Base-by-base conservation (phyloP, 2,113 vertebrate species). In the Menura novaehollandiae region DNA sequence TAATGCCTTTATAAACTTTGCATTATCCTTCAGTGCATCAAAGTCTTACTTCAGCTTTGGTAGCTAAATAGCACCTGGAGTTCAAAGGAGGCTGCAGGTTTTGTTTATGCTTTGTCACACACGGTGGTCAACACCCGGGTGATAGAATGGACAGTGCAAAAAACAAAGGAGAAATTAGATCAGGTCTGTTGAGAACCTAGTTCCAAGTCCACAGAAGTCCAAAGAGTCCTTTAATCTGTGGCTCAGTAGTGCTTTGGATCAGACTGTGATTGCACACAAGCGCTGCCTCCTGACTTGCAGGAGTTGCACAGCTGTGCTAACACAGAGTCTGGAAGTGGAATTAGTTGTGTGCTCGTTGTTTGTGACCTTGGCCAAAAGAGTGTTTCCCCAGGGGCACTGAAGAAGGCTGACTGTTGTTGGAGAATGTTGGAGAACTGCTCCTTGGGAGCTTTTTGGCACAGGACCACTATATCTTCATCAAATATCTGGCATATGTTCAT, bases 271-370 rank as follows among this genome's bases (percentile, higher is more conserved):
- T 44, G 67, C 27, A 22, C 59, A 6, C 22, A 4, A 5, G n/a
- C 7, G 3, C 43, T 4, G 10, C 43, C 75, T 51, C 71, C 67
- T 32, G 53, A 33, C 30, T 6, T 2, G 55, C 13, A 52, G 72
- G 39, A 30, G 33, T 2, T 67, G n/a, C 75, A 2, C 8, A n/a
- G 72, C 76, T 46, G 44, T 32, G 75, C 72, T 58, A 5, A 37
- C 63, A 46, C 7, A 4, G 52, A 1, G 5, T 4, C 24, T 35
- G 83, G 33, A 10, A 43, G 37, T 3, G n/a, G 51, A 43, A 17
- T 67, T 56, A 52, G 73, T n/a, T 3, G 1, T 3, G 1, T 39
- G 23, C 41, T 59, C 5, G 0, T 51, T 18, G 33, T 30, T 35
- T 22, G 56, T 67, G 69, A 67, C 80, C 62, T 86, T 87, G 93